These are phyloP conservation scores for Bombyx huttoni DNA, from an alignment of 2,888 invertebrate species.

Conservation along the genomic window DNA sequence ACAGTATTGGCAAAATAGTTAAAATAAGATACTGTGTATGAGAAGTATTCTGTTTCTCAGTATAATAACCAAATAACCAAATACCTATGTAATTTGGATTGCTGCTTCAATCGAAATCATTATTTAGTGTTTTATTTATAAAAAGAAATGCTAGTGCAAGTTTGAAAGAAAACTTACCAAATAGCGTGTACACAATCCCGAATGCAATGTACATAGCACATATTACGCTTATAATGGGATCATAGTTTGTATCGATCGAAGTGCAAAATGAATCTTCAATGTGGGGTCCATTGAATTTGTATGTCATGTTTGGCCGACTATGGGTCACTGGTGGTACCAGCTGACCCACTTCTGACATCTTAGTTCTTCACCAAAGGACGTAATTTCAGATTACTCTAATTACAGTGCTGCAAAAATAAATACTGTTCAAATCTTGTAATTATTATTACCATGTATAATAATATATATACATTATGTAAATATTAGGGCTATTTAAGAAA, in stretches of 20 bases:
- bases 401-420: not conserved
- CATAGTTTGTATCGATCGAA: constrained; percentile 74
- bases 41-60: no score
- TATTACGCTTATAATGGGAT: constrained; percentile 75
- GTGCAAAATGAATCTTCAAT: constrained; percentile 67
- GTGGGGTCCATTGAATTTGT: constrained; percentile 45
- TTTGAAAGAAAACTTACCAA: constrained; percentile 73
- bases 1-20: no score
- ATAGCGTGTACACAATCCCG: constrained; percentile 86
- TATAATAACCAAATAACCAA: no score
- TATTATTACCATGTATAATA: no score
- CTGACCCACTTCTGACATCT: constrained; percentile 66
- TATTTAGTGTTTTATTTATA: no score
- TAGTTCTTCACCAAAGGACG: constrained; percentile 2
- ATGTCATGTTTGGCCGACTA: constrained; percentile 53
- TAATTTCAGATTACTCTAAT: not conserved
- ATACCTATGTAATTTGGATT: no score
- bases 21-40: no score
- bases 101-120: no score
- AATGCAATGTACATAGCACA: constrained; percentile 83
- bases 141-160: no score
- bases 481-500: no score
- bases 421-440: no score
- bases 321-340: constrained; percentile 69
- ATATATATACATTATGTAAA: no score